Percentiles rank a stretch among this genome's conserved stretches.
Evolutionary conservation across 2,888 invertebrate genomes (phyloP).

Genomic region (Cheilosia scutellata): DNA sequence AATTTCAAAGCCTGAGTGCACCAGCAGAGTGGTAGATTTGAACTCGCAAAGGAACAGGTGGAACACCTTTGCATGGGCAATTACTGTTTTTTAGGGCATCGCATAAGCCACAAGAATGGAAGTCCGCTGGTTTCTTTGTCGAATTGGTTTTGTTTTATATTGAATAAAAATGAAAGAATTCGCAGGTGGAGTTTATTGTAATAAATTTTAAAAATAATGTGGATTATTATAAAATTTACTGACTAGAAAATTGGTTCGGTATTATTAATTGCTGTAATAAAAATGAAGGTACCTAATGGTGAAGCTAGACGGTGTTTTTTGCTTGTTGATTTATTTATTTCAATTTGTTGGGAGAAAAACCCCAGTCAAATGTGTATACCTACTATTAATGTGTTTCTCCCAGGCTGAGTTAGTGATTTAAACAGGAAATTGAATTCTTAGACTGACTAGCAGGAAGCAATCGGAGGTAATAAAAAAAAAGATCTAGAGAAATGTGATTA

Average conservation of each 20-base stretch:
- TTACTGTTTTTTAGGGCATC: constrained; percentile 14
- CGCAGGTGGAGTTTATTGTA: neutral
- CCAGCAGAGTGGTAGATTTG: constrained; percentile 34
- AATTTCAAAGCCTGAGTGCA: constrained; percentile 21
- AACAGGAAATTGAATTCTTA: too few species aligned
- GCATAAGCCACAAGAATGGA: constrained; percentile 43
- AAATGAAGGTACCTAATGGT: too few species aligned
- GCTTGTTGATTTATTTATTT: neutral
- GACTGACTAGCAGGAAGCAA: too few species aligned
- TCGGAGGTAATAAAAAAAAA: too few species aligned
- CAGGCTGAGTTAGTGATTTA: too few species aligned
- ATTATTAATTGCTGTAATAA: neutral
- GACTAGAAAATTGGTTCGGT: constrained; percentile 2
- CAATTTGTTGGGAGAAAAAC: neutral
- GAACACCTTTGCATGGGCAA: constrained; percentile 25
- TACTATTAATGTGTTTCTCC: too few species aligned
- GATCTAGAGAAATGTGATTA: too few species aligned
- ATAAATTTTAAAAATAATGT: neutral
- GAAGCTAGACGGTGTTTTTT: too few species aligned
- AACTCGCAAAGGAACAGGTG: constrained; percentile 59
- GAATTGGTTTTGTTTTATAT: neutral
- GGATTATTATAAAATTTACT: neutral
- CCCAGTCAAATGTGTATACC: too few species aligned
- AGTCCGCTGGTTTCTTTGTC: constrained; percentile 4
- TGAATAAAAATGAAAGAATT: neutral